Evolutionary conservation across 2,888 invertebrate genomes (phyloP).

Genomic region (Tetanocera ferruginea): DNA sequence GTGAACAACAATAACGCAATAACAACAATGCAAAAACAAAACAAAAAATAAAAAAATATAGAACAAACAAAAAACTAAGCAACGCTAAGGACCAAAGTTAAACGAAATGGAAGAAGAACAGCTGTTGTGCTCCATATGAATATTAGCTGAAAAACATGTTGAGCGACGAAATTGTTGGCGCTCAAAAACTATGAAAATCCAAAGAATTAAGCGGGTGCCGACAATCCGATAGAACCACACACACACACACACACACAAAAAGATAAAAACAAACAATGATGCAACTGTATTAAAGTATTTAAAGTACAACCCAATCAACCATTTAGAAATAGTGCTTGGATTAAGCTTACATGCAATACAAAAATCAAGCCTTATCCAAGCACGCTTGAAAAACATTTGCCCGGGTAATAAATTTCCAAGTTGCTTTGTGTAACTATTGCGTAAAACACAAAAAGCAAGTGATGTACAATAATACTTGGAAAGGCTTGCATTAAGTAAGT

Average conservation of each 20-base stretch:
- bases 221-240: neutral
- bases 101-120: slow-evolving; percentile 21
- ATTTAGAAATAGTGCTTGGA: too few relatives aligned
- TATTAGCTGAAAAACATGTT: slow-evolving; percentile 56
- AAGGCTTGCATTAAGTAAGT: too few relatives aligned
- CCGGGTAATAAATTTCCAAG: too few relatives aligned
- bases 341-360: too few relatives aligned
- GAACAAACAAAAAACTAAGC: neutral
- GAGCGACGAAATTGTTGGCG: slow-evolving; percentile 44
- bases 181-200: neutral
- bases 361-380: too few relatives aligned
- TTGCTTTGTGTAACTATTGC: too few relatives aligned
- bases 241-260: neutral
- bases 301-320: too few relatives aligned
- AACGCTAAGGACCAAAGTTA: neutral
- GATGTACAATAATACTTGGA: too few relatives aligned
- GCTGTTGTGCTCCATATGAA: slow-evolving; percentile 41
- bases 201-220: neutral
- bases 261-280: neutral
- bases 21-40: slow-evolving; percentile 14
- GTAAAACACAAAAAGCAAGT: too few relatives aligned
- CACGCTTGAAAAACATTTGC: too few relatives aligned
- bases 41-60: slow-evolving; percentile 13
- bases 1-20: neutral
- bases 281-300: too few relatives aligned